Evolutionary conservation across 2,113 vertebrate species (phyloP).

Genomic region (Cavia porcellus): DNA sequence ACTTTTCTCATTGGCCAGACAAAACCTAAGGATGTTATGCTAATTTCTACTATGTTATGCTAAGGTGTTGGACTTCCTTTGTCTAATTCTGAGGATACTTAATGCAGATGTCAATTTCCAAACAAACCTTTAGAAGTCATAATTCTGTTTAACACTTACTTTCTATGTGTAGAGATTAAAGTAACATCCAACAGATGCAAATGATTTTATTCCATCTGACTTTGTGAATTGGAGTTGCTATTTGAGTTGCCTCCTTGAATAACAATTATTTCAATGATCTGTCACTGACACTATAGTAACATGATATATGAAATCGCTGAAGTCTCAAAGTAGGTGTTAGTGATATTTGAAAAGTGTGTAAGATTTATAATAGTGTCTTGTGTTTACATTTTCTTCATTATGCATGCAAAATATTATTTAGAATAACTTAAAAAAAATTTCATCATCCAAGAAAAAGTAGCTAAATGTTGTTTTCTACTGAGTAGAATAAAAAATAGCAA

Average conservation of each 20-base stretch:
- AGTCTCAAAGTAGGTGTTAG: conserved; percentile 18
- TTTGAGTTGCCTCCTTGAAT: neutral
- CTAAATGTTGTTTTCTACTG: neutral
- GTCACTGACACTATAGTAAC: neutral
- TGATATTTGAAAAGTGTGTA: neutral
- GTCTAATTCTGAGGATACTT: too few species aligned
- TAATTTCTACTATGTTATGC: neutral
- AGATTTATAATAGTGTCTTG: neutral
- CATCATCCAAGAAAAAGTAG: neutral
- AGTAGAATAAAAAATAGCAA: neutral
- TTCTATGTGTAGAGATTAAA: neutral
- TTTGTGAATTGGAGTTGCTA: neutral
- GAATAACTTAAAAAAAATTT: neutral
- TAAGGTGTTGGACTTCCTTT: neutral
- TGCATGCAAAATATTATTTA: neutral
- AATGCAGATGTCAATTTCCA: neutral
- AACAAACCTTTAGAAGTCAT: neutral
- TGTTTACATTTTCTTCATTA: neutral
- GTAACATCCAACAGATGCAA: neutral
- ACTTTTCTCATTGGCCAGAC: too few species aligned
- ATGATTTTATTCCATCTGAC: neutral
- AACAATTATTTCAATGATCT: neutral
- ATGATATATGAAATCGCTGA: neutral
- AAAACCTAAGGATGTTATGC: too few species aligned
- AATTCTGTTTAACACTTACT: neutral